These are phyloP conservation scores for Cerceris rybyensis DNA, from an alignment of 2,888 invertebrate species.

Conservation along the genomic window DNA sequence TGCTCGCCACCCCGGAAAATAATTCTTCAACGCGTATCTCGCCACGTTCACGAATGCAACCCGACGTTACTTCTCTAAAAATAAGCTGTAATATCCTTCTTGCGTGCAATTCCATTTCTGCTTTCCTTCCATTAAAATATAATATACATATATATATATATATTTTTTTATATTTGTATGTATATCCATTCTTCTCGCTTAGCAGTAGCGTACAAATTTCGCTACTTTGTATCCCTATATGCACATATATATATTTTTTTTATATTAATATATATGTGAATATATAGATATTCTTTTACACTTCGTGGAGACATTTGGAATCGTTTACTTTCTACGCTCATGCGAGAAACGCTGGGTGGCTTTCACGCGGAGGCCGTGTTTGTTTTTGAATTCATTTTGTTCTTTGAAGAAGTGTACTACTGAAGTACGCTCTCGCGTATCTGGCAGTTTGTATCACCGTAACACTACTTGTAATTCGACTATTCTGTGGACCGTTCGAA, in stretches of 20 bases:
- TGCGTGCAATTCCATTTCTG: slow-evolving; percentile 65
- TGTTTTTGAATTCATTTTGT: slow-evolving; percentile 6
- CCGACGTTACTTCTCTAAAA: slow-evolving; percentile 59
- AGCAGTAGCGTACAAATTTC: slow-evolving; percentile 51
- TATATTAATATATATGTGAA: slow-evolving; percentile 18
- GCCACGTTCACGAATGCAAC: slow-evolving; percentile 43
- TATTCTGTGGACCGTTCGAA: slow-evolving; percentile 52
- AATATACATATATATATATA: slow-evolving; percentile 48
- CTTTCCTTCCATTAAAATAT: slow-evolving; percentile 57
- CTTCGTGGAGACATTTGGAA: slow-evolving; percentile 25
- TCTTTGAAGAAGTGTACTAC: slow-evolving; percentile 53
- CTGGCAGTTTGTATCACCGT: slow-evolving; percentile 67
- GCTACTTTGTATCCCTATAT: slow-evolving; percentile 45
- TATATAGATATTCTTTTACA: slow-evolving; percentile 16
- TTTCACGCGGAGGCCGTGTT: slow-evolving; percentile 53
- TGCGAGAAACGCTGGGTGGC: slow-evolving; percentile 40
- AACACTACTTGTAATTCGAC: slow-evolving; percentile 55
- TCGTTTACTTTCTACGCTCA: slow-evolving; percentile 51
- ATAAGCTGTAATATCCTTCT: slow-evolving; percentile 60
- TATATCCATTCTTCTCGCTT: slow-evolving; percentile 22
- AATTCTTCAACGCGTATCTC: neutral
- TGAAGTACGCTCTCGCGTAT: slow-evolving; percentile 58
- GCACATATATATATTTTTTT: slow-evolving; percentile 41
- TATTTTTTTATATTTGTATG: slow-evolving; percentile 27
- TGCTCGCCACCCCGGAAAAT: slow-evolving; percentile 4